Conservation (phyloP, 2,888 invertebrate species). For the Cheilosia vernalis region DNA sequence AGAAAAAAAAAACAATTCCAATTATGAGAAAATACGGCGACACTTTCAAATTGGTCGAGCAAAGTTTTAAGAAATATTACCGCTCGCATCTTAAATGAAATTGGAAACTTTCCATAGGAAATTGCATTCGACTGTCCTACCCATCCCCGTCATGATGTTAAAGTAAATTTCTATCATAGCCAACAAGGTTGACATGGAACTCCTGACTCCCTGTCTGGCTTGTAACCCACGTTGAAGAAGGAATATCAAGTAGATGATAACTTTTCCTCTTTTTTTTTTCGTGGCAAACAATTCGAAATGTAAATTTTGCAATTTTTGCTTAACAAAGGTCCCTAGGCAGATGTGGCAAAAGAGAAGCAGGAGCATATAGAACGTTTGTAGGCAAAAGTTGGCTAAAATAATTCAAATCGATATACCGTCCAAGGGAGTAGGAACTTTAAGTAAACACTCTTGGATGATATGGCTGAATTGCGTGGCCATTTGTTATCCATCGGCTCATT, state of each 20-base stretch:
- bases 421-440: conserved; percentile 5
- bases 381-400: conserved; percentile 56
- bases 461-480: conserved; percentile 16
- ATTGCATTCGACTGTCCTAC: conserved; percentile 53
- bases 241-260: conserved; percentile 75
- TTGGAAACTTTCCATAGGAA: conserved; percentile 48
- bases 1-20: neutral
- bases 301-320: conserved; percentile 68
- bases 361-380: conserved; percentile 18
- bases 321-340: conserved; percentile 70
- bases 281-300: conserved; percentile 72
- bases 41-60: neutral
- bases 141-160: conserved; percentile 10
- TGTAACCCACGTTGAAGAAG: conserved; percentile 44
- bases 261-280: conserved; percentile 37
- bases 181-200: conserved; percentile 54
- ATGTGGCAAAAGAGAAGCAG: conserved; percentile 27
- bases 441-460: conserved; percentile 43
- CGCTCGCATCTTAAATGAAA: conserved; percentile 41
- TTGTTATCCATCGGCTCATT: conserved; percentile 53
- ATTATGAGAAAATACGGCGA: neutral
- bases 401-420: conserved; percentile 49
- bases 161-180: conserved; percentile 46
- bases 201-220: conserved; percentile 20
- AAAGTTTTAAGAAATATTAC: conserved; percentile 12